Evolutionary conservation across 1,140 invertebrate genomes (phyloP).

Genomic region (Helicoverpa zea): DNA sequence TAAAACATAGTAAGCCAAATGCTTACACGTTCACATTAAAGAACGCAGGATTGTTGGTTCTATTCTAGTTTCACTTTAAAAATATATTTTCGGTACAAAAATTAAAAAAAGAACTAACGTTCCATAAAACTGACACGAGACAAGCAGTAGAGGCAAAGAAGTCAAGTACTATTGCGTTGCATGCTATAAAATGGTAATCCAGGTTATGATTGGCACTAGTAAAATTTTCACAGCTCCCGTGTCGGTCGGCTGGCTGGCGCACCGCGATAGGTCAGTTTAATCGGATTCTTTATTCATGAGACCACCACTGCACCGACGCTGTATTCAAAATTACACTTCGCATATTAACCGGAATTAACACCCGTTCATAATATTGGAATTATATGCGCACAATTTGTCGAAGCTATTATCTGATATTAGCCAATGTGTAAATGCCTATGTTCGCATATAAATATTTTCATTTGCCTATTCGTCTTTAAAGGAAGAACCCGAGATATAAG

Average conservation of each 20-base stretch:
- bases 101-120: no score
- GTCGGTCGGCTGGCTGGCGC: slow-evolving; percentile 36
- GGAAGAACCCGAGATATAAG: slow-evolving; percentile 18
- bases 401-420: slow-evolving; percentile 7
- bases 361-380: slow-evolving; percentile 43
- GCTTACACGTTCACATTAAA: no score
- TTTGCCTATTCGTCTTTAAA: slow-evolving; percentile 24
- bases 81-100: no score
- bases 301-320: slow-evolving; percentile 52
- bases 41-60: no score
- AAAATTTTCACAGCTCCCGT: slow-evolving; percentile 48
- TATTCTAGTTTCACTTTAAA: no score
- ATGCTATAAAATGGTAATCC: slow-evolving; percentile 59
- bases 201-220: slow-evolving; percentile 57
- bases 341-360: slow-evolving; percentile 51
- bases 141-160: slow-evolving; percentile 33
- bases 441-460: background rate
- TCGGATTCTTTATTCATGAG: slow-evolving; percentile 62
- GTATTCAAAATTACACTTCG: slow-evolving; percentile 49
- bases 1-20: no score
- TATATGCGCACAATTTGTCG: slow-evolving; percentile 39
- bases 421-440: background rate
- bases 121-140: background rate
- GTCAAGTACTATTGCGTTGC: slow-evolving; percentile 38
- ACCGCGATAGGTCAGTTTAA: slow-evolving; percentile 58